phyloP scores from a whole-genome alignment of 2,797 vertebrate species.

The Denticeps clupeoides region DNA sequence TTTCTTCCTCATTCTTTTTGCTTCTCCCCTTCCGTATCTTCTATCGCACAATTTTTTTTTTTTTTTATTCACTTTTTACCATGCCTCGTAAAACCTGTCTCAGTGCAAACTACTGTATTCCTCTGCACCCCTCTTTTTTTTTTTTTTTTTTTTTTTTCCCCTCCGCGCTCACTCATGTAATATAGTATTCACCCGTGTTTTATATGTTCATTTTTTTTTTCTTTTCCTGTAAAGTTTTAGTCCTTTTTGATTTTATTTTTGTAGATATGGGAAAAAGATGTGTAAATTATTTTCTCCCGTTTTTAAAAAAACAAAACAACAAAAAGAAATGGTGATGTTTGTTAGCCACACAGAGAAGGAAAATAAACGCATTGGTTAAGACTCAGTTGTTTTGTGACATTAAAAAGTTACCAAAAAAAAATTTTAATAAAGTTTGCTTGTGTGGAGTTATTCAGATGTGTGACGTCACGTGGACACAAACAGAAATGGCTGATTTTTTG shows the following conservation, averaged over 20 bases:
- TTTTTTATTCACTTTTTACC: no score
- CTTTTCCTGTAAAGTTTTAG: constrained; percentile 59
- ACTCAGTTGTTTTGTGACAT: constrained; percentile 66
- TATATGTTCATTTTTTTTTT: constrained; percentile 51
- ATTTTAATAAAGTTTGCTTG: background rate
- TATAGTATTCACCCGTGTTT: constrained; percentile 57
- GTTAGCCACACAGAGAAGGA: constrained; percentile 60
- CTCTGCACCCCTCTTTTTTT: constrained; percentile 37
- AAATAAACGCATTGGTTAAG: constrained; percentile 42
- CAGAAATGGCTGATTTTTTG: no score
- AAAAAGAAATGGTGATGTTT: constrained; percentile 47
- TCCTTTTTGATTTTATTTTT: constrained; percentile 64
- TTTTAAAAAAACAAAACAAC: no score
- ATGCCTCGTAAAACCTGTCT: background rate
- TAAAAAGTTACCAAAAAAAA: constrained; percentile 44
- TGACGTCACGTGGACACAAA: no score
- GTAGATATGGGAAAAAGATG: constrained; percentile 59
- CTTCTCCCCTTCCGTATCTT: constrained; percentile 6
- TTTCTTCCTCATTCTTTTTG: constrained; percentile 31
- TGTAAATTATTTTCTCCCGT: constrained; percentile 67
- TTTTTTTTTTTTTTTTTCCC: constrained; percentile 17
- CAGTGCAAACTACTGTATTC: constrained; percentile 62
- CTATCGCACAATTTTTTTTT: no score
- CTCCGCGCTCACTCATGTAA: constrained; percentile 50
- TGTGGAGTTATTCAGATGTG: no score